Percentiles rank a stretch among this genome's conserved stretches.
Evolutionary conservation across 2,888 invertebrate genomes (phyloP).

Genomic region (Hololepta plana): DNA sequence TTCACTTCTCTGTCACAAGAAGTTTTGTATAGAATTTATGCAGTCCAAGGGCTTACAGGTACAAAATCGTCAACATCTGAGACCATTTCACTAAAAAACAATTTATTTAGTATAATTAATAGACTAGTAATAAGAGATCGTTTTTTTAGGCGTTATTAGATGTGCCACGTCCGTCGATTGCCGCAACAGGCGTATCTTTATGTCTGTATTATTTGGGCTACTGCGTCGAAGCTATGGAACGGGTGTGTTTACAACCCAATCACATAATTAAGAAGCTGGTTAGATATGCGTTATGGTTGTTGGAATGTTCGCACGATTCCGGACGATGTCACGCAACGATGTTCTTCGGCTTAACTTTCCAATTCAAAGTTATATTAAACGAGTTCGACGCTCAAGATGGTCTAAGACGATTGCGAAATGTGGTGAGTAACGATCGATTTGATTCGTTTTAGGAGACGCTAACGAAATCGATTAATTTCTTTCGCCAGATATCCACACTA

Average conservation of each 20-base stretch:
- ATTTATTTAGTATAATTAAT: slow-evolving; percentile 4
- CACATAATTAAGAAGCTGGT: slow-evolving; percentile 60
- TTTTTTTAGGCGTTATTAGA: slow-evolving; percentile 53
- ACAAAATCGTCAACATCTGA: too few species aligned
- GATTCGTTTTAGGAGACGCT: not conserved
- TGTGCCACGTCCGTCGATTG: slow-evolving; percentile 84
- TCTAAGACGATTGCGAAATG: slow-evolving; percentile 81
- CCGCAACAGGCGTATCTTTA: slow-evolving; percentile 91
- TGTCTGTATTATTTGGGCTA: slow-evolving; percentile 94
- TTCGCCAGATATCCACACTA: slow-evolving; percentile 56
- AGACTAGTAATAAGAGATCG: too few species aligned
- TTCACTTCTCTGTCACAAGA: slow-evolving; percentile 90
- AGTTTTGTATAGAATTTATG: slow-evolving; percentile 93
- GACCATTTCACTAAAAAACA: slow-evolving; percentile 1
- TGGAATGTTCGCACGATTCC: slow-evolving; percentile 86
- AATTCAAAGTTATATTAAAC: slow-evolving; percentile 81
- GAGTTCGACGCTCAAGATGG: slow-evolving; percentile 92
- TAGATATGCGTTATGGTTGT: slow-evolving; percentile 82
- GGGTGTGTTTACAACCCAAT: slow-evolving; percentile 74
- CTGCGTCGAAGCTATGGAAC: slow-evolving; percentile 95
- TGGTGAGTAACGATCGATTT: slow-evolving; percentile 36
- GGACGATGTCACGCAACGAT: slow-evolving; percentile 96
- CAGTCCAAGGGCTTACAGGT: slow-evolving; percentile 71
- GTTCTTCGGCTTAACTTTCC: slow-evolving; percentile 92
- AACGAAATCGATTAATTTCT: slow-evolving; percentile 1